A percentile compares a stretch with the other conserved stretches of the same genome.
Conservation (phyloP, 2,888 invertebrate species). For the Amaurobius ferox region DNA sequence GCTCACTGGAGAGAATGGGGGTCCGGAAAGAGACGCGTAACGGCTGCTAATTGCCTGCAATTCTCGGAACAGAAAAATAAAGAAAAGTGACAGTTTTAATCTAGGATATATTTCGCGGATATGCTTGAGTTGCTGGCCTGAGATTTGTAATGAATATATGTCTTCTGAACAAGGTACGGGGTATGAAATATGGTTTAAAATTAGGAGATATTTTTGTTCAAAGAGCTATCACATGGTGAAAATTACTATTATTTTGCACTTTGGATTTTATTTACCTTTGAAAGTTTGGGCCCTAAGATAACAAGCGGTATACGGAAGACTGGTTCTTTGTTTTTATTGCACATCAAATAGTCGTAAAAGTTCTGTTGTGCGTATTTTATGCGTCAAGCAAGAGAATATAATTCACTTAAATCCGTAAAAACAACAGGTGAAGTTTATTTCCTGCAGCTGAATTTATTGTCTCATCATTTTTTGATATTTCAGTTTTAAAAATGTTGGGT, state of each 20-base stretch:
- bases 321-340: background rate
- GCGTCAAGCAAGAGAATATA: no score
- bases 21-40: background rate
- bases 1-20: background rate
- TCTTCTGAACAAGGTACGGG: background rate
- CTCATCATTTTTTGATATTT: no score
- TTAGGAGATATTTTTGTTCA: no score
- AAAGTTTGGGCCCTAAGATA: background rate
- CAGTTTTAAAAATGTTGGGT: no score
- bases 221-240: no score
- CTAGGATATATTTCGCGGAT: background rate
- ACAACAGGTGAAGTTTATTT: no score
- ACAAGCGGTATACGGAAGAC: background rate
- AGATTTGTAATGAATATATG: background rate
- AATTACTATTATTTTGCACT: no score
- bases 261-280: background rate
- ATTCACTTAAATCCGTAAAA: no score
- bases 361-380: background rate
- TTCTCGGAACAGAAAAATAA: background rate
- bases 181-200: no score
- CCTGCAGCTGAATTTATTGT: no score
- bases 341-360: conserved; percentile 11
- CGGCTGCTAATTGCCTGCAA: background rate
- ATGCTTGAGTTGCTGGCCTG: background rate
- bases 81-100: conserved; percentile 13